These are phyloP conservation scores for Eristalis tenax DNA, from an alignment of 2,888 invertebrate species.

Conservation along the genomic window DNA sequence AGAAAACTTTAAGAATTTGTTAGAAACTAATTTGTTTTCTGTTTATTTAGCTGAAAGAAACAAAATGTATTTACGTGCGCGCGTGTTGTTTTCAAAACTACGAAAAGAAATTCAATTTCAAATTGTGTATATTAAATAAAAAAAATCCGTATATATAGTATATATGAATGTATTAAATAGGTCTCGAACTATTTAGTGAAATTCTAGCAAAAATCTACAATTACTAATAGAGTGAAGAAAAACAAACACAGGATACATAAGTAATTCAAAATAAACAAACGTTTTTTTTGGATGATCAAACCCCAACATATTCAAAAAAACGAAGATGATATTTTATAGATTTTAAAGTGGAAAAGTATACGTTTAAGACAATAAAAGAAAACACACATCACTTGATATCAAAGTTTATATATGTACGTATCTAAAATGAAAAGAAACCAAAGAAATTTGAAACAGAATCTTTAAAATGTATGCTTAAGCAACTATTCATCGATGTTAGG, in stretches of 20 bases:
- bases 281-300: not conserved
- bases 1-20: not conserved
- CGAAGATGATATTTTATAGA: constrained; percentile 21
- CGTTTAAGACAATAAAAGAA: constrained; percentile 69
- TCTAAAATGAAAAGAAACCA: not conserved
- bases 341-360: constrained; percentile 43
- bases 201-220: constrained; percentile 53
- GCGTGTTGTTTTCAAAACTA: constrained; percentile 36
- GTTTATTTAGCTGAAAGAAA: constrained; percentile 20
- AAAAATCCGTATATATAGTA: not conserved
- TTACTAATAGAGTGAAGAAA: not conserved
- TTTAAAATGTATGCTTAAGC: not conserved
- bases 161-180: constrained; percentile 26
- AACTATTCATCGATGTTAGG: not conserved
- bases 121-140: constrained; percentile 41
- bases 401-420: not conserved
- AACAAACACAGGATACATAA: constrained; percentile 20
- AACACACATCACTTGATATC: constrained; percentile 6
- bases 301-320: not conserved
- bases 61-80: constrained; percentile 27
- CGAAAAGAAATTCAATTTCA: constrained; percentile 13
- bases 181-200: constrained; percentile 47
- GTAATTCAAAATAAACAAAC: constrained; percentile 23
- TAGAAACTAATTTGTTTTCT: not conserved
- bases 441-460: not conserved